These are phyloP conservation scores for Zaprionus ornatus DNA, from an alignment of 1,140 invertebrate genomes.

Conservation along the genomic window DNA sequence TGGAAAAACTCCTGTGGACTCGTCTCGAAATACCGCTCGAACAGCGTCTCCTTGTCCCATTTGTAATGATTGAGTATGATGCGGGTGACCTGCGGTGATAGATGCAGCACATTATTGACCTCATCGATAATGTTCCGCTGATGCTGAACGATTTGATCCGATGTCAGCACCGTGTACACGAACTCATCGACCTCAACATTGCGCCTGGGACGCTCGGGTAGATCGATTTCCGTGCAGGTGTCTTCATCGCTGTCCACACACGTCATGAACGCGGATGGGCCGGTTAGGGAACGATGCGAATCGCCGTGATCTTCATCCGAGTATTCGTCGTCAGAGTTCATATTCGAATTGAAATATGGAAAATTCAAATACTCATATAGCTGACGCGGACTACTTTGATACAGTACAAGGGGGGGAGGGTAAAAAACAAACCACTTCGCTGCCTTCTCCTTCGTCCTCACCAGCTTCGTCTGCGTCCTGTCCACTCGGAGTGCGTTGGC, in stretches of 20 bases:
- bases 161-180: slow-evolving; percentile 95
- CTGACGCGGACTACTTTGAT: slow-evolving; percentile 36
- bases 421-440: slow-evolving; percentile 14
- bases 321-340: slow-evolving; percentile 95
- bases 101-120: slow-evolving; percentile 94
- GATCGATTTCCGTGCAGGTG: slow-evolving; percentile 94
- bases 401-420: slow-evolving; percentile 5
- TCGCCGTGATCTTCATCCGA: slow-evolving; percentile 92
- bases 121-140: slow-evolving; percentile 99
- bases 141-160: slow-evolving; percentile 97
- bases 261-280: slow-evolving; percentile 88
- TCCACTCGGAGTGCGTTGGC: no score
- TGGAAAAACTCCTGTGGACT: slow-evolving; percentile 96
- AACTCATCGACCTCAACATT: slow-evolving; percentile 93
- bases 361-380: slow-evolving; percentile 29
- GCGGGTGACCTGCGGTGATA: slow-evolving; percentile 94
- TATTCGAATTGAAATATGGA: slow-evolving; percentile 76
- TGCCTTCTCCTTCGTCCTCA: background rate
- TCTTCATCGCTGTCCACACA: slow-evolving; percentile 91
- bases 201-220: slow-evolving; percentile 86
- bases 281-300: slow-evolving; percentile 87
- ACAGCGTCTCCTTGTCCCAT: slow-evolving; percentile 99
- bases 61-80: slow-evolving; percentile 98
- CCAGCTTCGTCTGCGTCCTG: no score
- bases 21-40: slow-evolving; percentile 97